Evolutionary conservation across 2,888 invertebrate genomes (phyloP), one percentile per base, ranked within the genome.

Genomic region (Apantesis nais): DNA sequence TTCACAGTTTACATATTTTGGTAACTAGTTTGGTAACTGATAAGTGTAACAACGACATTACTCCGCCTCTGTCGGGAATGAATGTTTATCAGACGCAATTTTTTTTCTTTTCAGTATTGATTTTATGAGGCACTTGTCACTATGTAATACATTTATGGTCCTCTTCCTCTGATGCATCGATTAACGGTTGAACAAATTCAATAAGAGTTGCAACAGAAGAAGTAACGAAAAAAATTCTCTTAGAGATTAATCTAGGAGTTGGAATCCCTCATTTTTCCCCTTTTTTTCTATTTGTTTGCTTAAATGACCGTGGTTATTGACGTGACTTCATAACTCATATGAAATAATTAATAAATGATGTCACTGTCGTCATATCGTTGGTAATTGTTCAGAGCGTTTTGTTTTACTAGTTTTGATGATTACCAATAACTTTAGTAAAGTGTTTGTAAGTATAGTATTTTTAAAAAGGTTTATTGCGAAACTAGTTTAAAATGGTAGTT

Each of bases 401-500:
- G 41, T 72, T 71, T 66, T 63, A 69, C 34, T 63, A 67, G 48
- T 69, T 68, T 72, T 44, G 67, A 72, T 69, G 64, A 39, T 67
- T 66, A 5, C 41, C 58, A 67, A 71, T n/a, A n/a, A n/a, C n/a
- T n/a, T 66, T 58, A 60, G 64, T 48, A 65, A 75, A 72, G 69
- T 71, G 74, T 78, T 78, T 75, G 72, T 75, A 65, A 67, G 68
- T 82, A 66, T 74, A 74, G 67, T 66, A 79, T 80, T 82, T n/a
- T 74, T 76, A 70, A 80, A 78, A 81, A 82, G 79, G 77, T 77
- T 77, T 68, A 78, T 89, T 89, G 86, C 88, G 86, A 89, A 88
- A 89, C 82, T 75, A 72, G 81, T 84, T 85, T 80, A 72, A 85
- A 84, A 83, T 78, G 75, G 77, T 76, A 78, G 78, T 80, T 82